Evolutionary conservation across 2,888 invertebrate genomes (phyloP), one percentile per base, ranked within the genome.

Genomic region (Terebella lapidaria): DNA sequence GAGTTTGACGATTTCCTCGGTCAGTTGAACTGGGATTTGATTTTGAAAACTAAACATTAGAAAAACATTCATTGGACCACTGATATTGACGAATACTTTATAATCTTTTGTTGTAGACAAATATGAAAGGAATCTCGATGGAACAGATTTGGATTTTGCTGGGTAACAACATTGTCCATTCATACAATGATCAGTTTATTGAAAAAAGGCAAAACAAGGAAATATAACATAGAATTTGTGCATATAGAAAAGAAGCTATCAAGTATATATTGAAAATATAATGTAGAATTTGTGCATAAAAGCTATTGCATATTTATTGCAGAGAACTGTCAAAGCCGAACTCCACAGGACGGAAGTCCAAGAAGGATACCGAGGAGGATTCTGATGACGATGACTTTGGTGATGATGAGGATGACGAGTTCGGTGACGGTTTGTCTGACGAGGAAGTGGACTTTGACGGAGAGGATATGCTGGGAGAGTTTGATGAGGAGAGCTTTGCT

Each of bases 1-100:
- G 90, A 90, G 78, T 90, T 90, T 74, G 87, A 90, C 67, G 84
- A 86, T 58, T 86, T 88, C 74, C 79, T 90, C 2, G 65, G 65
- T 64, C 54, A 57, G 29, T 15, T 20, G 3, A n/a, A n/a, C n/a
- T n/a, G n/a, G n/a, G n/a, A n/a, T n/a, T n/a, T n/a, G n/a, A n/a
- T n/a, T n/a, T n/a, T n/a, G n/a, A n/a, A n/a, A n/a, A n/a, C n/a
- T n/a, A n/a, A n/a, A n/a, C n/a, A n/a, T n/a, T n/a, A n/a, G n/a
- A n/a, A n/a, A n/a, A n/a, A n/a, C n/a, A n/a, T n/a, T n/a, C n/a
- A n/a, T n/a, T n/a, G n/a, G n/a, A n/a, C n/a, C n/a, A n/a, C n/a
- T n/a, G n/a, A n/a, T n/a, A n/a, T n/a, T n/a, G n/a, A n/a, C n/a
- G n/a, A n/a, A n/a, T n/a, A n/a, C n/a, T n/a, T n/a, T n/a, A n/a